Percentiles rank a stretch among this genome's conserved stretches.
Evolutionary conservation across 2,888 invertebrate species (phyloP).

Genomic region (Notodromas monacha): DNA sequence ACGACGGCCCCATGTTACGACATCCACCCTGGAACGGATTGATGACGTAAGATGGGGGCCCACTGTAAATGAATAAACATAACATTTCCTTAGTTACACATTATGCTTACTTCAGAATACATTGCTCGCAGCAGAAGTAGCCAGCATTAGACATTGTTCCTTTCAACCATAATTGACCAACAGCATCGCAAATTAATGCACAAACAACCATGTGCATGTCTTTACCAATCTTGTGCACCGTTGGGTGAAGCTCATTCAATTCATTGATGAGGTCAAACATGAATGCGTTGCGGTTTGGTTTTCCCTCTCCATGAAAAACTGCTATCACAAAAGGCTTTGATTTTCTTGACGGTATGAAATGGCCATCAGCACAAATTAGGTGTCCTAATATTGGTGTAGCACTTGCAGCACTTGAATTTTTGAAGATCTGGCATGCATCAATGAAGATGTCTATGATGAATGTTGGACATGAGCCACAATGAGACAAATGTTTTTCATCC

Average conservation of each 20-base stretch:
- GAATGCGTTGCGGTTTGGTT: conserved; percentile 2
- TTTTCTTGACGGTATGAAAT: conserved; percentile 2
- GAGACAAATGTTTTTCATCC: not conserved
- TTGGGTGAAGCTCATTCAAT: conserved; percentile 4
- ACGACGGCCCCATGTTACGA: no score
- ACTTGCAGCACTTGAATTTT: conserved; percentile 2
- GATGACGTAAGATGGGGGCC: no score
- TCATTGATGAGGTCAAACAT: conserved; percentile 4
- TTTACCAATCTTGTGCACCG: conserved; percentile 4
- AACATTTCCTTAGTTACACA: not conserved
- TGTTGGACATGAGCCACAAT: conserved; percentile 1
- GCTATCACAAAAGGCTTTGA: conserved; percentile 1
- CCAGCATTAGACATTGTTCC: conserved; percentile 4
- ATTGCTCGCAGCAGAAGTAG: conserved; percentile 4
- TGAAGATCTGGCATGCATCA: conserved; percentile 2
- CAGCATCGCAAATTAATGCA: conserved; percentile 4
- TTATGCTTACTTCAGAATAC: conserved; percentile 4
- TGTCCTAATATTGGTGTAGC: conserved; percentile 1
- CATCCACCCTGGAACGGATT: no score
- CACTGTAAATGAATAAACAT: not conserved
- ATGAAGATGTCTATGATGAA: conserved; percentile 4
- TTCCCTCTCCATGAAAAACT: conserved; percentile 2
- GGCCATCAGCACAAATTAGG: conserved; percentile 2
- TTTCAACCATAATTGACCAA: conserved; percentile 1
- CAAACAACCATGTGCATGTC: conserved; percentile 4